phyloP scores from a whole-genome alignment of 2,797 vertebrate species.

The Aeoliscus strigatus region DNA sequence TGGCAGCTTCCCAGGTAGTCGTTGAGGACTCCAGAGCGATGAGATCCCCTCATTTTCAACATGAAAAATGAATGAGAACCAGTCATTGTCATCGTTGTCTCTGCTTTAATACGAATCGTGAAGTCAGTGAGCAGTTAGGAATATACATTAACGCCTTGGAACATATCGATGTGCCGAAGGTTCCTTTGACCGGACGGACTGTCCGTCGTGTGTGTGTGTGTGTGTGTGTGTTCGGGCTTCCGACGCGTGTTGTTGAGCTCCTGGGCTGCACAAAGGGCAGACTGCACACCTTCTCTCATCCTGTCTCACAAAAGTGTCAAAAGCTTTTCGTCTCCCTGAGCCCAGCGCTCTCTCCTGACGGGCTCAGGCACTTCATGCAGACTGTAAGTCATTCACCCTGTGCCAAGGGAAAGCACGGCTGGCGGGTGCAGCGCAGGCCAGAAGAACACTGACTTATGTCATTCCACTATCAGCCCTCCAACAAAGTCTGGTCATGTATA shows the following conservation, averaged over 20 bases:
- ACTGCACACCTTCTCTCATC: slow-evolving; percentile 23
- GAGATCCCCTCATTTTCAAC: slow-evolving; percentile 59
- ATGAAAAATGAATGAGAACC: slow-evolving; percentile 69
- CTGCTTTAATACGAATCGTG: slow-evolving; percentile 34
- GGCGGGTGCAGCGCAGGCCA: slow-evolving; percentile 32
- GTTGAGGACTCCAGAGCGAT: slow-evolving; percentile 61
- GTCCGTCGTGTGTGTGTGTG: too few relatives aligned
- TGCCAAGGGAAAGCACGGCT: slow-evolving; percentile 58
- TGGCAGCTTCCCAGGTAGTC: slow-evolving; percentile 63
- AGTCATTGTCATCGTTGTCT: slow-evolving; percentile 53
- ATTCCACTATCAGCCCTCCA: slow-evolving; percentile 4
- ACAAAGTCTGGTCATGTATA: slow-evolving; percentile 7
- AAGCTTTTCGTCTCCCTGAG: slow-evolving; percentile 30
- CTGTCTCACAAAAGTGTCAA: slow-evolving; percentile 40
- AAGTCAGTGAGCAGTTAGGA: slow-evolving; percentile 24
- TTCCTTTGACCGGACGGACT: slow-evolving; percentile 9
- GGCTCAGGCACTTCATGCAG: slow-evolving; percentile 45
- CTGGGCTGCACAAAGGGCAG: slow-evolving; percentile 32
- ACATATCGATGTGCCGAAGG: slow-evolving; percentile 29
- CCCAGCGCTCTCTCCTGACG: slow-evolving; percentile 24
- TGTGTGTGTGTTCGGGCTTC: slow-evolving; percentile 2
- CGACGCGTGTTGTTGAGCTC: slow-evolving; percentile 7
- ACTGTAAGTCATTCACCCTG: slow-evolving; percentile 72
- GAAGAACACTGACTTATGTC: slow-evolving; percentile 17
- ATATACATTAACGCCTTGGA: slow-evolving; percentile 29